These are phyloP conservation scores for Galeruca laticollis DNA, from an alignment of 2,888 invertebrate species.

Conservation along the genomic window DNA sequence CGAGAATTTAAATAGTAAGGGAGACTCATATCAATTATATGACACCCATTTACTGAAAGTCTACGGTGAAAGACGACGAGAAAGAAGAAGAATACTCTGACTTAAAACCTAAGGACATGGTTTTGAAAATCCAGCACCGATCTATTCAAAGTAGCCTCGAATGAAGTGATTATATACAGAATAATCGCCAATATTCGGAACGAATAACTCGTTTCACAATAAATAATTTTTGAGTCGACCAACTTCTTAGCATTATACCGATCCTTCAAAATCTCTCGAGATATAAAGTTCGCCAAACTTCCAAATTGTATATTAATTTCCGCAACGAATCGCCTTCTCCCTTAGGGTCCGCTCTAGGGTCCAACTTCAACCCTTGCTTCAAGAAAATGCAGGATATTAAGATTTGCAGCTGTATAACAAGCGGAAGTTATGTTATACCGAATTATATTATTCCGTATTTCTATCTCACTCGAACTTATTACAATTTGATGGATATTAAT, in stretches of 20 bases:
- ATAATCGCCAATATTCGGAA: no score
- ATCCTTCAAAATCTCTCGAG: conserved; percentile 9
- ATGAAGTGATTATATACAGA: no score
- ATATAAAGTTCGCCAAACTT: conserved; percentile 20
- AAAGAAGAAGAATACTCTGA: no score
- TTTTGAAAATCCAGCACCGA: no score
- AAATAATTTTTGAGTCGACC: conserved; percentile 6
- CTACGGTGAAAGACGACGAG: no score
- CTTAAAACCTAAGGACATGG: no score
- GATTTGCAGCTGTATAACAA: conserved; percentile 18
- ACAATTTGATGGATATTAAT: conserved; percentile 17
- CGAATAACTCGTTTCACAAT: no score
- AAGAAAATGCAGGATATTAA: conserved; percentile 24
- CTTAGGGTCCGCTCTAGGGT: conserved; percentile 14
- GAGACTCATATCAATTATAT: no score
- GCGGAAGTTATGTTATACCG: conserved; percentile 6
- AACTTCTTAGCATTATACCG: conserved; percentile 8
- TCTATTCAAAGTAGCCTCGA: no score
- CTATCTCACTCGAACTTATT: conserved; percentile 10
- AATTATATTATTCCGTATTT: conserved; percentile 10
- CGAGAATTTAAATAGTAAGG: no score
- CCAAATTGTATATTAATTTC: conserved; percentile 25
- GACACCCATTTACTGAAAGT: no score
- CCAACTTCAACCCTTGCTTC: conserved; percentile 12
- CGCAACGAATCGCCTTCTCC: conserved; percentile 17